Evolutionary conservation across 2,113 vertebrate species (phyloP), one percentile per base, ranked within the genome.

Genomic region (Lepisosteus oculatus): DNA sequence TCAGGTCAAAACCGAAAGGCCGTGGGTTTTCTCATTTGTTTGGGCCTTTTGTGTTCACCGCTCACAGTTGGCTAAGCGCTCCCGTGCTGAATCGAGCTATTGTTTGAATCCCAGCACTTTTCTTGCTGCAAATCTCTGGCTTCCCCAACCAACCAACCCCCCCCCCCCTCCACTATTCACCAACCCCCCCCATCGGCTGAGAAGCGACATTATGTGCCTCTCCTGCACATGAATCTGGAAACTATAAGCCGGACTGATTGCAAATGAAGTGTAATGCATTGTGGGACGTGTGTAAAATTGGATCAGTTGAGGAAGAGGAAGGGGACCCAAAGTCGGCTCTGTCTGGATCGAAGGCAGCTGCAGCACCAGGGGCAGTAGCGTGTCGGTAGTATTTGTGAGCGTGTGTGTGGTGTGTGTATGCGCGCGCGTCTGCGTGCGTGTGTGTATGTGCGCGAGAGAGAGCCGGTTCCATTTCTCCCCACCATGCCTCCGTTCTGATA

Each of bases 211-310:
- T 89, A 90, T 93, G 93, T 93, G 94, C 92, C 91, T 94, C 92
- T 87, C 88, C 92, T 89, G 91, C 90, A 82, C 92, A 88, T 92
- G 94, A 93, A 94, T 93, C 94, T 93, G 95, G 93, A 93, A 95
- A 92, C 95, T 86, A 89, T 90, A 91, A 94, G 93, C 92, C 84
- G 84, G 92, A 91, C 88, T 88, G 91, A 90, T 93, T 89, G 93
- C 92, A 92, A 95, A 94, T 93, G 93, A 93, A 94, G 95, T 94
- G 95, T 93, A 94, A 97, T 98, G 96, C 95, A 93, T 94, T 91
- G 91, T 89, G 92, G 92, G 91, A 87, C 89, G 91, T 81, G 90
- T 86, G 90, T 85, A 85, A 85, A 85, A 87, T 73, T 82, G 85
- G 87, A 91, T 88, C 90, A 84, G 89, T 88, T 80, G 79, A 85